Base-by-base conservation (phyloP, 2,888 invertebrate genomes). In the Carterocephalus palaemon region DNA sequence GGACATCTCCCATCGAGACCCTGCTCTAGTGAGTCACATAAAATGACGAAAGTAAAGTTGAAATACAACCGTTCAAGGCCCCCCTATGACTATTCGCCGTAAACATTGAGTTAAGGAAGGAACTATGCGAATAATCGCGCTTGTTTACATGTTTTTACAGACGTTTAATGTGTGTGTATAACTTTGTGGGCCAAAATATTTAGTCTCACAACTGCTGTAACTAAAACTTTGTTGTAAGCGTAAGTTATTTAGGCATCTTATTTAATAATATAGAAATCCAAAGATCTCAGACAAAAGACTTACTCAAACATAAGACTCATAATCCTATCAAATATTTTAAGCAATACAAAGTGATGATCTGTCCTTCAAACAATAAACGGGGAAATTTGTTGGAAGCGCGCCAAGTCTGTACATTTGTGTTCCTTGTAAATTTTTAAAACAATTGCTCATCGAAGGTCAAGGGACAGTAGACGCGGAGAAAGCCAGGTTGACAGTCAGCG, bases 11-110 rank as follows among this genome's bases (percentile, higher is more conserved):
- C 59, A 60, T 53, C 54, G 61, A 54, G 59, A 53, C 52, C 56
- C 62, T 53, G 51, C 48, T 33, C 15, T 46, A 54, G 79, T 86
- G 86, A 86, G 62, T 86, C 84, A 86, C 72, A 63, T 75, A 85
- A 81, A 82, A 86, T 85, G 86, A 78, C 86, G 81, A 86, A 83
- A 85, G 85, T 85, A 63, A 86, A 84, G 74, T 78, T 85, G 78
- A 86, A 86, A 62, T 61, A 60, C 67, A 70, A 70, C 64, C 67
- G 56, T 47, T 60, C 74, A 68, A 75, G 71, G 70, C 57, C 63
- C n/a, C 55, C 59, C 54, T 51, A 62, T 62, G 61, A 64, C 66
- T 55, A 62, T 38, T 62, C 55, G 67, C 65, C 61, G 58, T 62
- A 59, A 54, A 62, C 52, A 46, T 58, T 53, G 49, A 57, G 41